These are phyloP conservation scores for Cephus rjabovi DNA, from an alignment of 2,888 invertebrate species.

Conservation along the genomic window DNA sequence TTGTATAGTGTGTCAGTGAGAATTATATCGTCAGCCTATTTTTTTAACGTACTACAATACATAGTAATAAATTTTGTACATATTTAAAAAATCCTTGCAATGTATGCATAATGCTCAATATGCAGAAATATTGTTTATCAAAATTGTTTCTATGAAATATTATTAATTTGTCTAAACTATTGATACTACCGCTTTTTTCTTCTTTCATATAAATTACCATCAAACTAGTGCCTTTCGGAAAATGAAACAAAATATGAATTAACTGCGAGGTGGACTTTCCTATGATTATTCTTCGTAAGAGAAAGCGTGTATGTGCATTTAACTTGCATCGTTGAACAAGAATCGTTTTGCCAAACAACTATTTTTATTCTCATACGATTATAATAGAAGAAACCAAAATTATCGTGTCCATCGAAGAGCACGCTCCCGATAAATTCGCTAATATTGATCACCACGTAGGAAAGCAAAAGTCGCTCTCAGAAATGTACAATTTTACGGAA, in stretches of 20 bases:
- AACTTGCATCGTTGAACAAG: neutral
- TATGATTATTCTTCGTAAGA: neutral
- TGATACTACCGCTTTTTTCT: neutral
- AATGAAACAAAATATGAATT: slow-evolving; percentile 3
- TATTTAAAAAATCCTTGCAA: neutral
- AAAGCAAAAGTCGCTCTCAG: neutral
- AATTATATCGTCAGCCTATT: neutral
- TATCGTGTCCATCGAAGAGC: neutral
- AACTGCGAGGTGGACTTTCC: neutral
- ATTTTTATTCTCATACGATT: neutral
- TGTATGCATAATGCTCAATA: slow-evolving; percentile 4
- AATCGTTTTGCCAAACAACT: neutral
- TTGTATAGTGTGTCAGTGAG: neutral
- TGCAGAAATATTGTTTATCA: slow-evolving; percentile 6
- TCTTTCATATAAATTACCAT: neutral
- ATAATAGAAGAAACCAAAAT: slow-evolving; percentile 5
- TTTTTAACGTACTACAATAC: neutral
- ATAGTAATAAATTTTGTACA: neutral
- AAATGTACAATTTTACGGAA: neutral
- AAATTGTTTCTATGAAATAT: neutral
- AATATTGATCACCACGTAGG: slow-evolving; percentile 41
- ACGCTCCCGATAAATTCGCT: slow-evolving; percentile 9
- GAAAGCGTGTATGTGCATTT: neutral
- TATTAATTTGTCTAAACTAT: neutral
- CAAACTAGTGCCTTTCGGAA: neutral